Conservation (phyloP, 2,113 vertebrate genomes). For the Leuciscus idus region DNA sequence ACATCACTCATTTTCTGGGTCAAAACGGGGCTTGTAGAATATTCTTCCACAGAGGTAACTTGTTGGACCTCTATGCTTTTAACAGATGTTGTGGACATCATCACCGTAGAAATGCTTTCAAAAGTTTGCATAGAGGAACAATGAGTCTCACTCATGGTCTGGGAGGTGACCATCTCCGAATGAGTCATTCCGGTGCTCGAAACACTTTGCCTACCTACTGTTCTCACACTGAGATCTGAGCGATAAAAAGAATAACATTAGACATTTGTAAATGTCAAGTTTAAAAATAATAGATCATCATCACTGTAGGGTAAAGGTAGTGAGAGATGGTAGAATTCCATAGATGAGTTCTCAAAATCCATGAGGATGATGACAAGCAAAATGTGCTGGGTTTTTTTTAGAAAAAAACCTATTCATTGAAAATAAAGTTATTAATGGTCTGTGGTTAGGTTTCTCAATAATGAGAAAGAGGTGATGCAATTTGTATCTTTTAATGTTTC, state of each 20-base stretch:
- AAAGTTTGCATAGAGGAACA: slow-evolving; percentile 72
- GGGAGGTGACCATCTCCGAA: slow-evolving; percentile 71
- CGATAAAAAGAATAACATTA: slow-evolving; percentile 73
- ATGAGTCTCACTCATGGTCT: slow-evolving; percentile 71
- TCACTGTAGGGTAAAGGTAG: neutral
- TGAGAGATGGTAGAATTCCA: slow-evolving; percentile 1
- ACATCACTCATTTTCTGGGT: slow-evolving; percentile 80
- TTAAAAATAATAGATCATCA: neutral
- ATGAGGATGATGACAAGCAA: slow-evolving; percentile 24
- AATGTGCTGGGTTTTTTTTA: neutral
- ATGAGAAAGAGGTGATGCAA: neutral
- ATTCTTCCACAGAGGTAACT: slow-evolving; percentile 43
- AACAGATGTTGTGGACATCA: slow-evolving; percentile 61
- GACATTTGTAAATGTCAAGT: slow-evolving; percentile 37
- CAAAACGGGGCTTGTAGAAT: slow-evolving; percentile 69
- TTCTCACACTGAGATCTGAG: slow-evolving; percentile 83
- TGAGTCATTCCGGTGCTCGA: slow-evolving; percentile 78
- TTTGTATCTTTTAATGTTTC: neutral
- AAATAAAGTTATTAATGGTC: neutral
- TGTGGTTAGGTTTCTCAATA: slow-evolving; percentile 1
- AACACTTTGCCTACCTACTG: slow-evolving; percentile 82
- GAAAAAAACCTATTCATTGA: neutral
- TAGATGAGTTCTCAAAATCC: slow-evolving; percentile 38
- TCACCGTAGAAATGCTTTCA: slow-evolving; percentile 74
- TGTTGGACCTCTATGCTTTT: slow-evolving; percentile 62